Evolutionary conservation across 2,113 vertebrate genomes (phyloP), one percentile per base, ranked within the genome.

Genomic region (Microtus ochrogaster): DNA sequence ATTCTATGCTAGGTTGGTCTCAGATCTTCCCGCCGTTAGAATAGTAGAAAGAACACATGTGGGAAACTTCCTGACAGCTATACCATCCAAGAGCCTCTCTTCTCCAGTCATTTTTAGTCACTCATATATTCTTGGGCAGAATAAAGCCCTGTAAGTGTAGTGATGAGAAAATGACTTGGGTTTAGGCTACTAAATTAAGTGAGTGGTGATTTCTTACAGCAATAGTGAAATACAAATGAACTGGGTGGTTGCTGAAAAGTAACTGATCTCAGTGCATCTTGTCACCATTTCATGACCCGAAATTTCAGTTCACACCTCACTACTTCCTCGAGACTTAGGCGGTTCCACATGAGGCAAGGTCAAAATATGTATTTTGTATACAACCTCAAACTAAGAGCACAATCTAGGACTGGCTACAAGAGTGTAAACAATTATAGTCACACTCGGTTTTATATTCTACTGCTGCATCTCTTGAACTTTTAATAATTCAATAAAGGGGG

Each of bases 301-400:
- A 74, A 65, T 95, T 73, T 92, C 12, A 44, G 61, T 84, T 88
- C 47, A 88, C 9, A 77, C 39, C 22, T 30, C 73, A 44, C 81
- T 93, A 72, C 61, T 93, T 73, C 88, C 47, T 55, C 7, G 12
- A 19, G 33, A 78, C 17, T 84, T 95, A 87, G 68, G 36, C 19
- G 73, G 36, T 65, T 49, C 36, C 52, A 66, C 14, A 82, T 73
- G 36, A 90, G 36, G n/a, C 47, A 95, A 24, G 8, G 12, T 47
- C 88, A 88, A 41, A 78, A 73, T 21, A 84, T 26, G 39, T 55
- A 36, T 95, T 89, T 89, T 68, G 44, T 90, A 41, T 12, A 68
- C 10, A 79, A 49, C 39, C 39, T 88, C 86, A 36, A 33, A 84
- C 88, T 94, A 92, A 97, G 85, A 55, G 36, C 7, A 65, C 58